A percentile compares a stretch with the other conserved stretches of the same genome.
These are phyloP conservation scores for Trinorchestia longiramus DNA, from an alignment of 1,140 invertebrate genomes.

Conservation along the genomic window DNA sequence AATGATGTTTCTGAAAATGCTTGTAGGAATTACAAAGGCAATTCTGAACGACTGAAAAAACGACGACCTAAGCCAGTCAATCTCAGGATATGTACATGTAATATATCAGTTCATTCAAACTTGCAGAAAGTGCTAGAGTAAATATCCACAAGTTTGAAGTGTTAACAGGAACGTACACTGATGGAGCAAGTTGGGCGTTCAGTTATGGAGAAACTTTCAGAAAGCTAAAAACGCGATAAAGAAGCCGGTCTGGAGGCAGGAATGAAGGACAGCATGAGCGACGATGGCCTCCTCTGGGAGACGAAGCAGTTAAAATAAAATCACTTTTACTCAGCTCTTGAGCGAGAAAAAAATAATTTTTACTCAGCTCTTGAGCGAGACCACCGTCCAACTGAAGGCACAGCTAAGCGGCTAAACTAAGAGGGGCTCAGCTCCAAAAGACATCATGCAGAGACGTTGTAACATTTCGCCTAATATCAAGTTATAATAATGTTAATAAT, in stretches of 20 bases:
- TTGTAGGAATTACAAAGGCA: not conserved
- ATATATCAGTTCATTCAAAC: not conserved
- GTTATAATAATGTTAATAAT: not conserved
- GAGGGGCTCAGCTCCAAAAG: constrained; percentile 24
- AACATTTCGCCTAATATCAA: constrained; percentile 3
- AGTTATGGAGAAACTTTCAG: not conserved
- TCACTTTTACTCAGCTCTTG: not conserved
- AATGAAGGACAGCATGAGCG: not conserved
- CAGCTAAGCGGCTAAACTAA: constrained; percentile 50
- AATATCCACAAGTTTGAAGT: not conserved
- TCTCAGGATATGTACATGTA: not conserved
- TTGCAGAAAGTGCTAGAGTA: not conserved
- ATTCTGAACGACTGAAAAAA: not conserved
- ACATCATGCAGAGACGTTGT: constrained; percentile 34
- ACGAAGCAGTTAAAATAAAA: not conserved
- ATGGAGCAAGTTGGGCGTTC: not conserved
- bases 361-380: not conserved
- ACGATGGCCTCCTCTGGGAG: not conserved
- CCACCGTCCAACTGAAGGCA: constrained; percentile 45
- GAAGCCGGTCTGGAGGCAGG: not conserved
- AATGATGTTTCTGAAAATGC: not conserved
- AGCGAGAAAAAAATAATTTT: not conserved
- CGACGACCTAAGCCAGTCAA: not conserved
- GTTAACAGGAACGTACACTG: not conserved
- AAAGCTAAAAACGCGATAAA: constrained; percentile 9